phyloP scores from a whole-genome alignment of 1,140 invertebrate genomes.

The Lineus longissimus region DNA sequence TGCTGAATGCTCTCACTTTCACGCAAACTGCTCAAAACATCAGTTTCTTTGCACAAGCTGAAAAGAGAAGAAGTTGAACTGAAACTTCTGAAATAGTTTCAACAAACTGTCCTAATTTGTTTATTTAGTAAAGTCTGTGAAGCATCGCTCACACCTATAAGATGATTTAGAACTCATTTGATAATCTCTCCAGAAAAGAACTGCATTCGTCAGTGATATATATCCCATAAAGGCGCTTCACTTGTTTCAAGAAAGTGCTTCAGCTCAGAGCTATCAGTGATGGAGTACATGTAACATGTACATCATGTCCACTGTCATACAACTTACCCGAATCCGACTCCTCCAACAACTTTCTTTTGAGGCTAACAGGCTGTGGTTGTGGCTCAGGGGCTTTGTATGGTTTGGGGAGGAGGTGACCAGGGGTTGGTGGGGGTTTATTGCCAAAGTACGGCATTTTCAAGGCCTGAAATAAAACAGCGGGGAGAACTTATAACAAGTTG shows the following conservation, averaged over 20 bases:
- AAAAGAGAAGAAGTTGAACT: background rate
- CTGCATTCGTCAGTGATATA: background rate
- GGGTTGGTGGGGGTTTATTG: constrained; percentile 84
- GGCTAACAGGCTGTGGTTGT: background rate
- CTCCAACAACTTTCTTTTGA: background rate
- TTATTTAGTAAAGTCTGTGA: background rate
- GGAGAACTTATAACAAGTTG: background rate
- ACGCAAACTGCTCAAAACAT: background rate
- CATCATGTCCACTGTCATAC: too few species aligned
- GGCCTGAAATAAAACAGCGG: constrained; percentile 42
- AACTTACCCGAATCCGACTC: background rate
- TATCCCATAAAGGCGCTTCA: background rate
- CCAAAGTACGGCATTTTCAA: constrained; percentile 59
- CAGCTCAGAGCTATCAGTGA: too few species aligned
- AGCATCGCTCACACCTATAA: background rate
- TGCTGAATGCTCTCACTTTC: too few species aligned
- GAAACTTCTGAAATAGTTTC: too few species aligned
- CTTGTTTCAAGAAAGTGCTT: too few species aligned
- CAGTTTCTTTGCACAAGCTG: constrained; percentile 1
- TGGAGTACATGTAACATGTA: too few species aligned
- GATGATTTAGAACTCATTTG: background rate
- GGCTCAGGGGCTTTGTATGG: background rate
- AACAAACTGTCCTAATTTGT: too few species aligned
- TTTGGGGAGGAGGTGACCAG: constrained; percentile 70
- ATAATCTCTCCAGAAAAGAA: background rate